Percentiles rank a stretch among this genome's conserved stretches.
These are phyloP conservation scores for Argyresthia goedartella DNA, from an alignment of 2,888 invertebrate species.

Conservation along the genomic window DNA sequence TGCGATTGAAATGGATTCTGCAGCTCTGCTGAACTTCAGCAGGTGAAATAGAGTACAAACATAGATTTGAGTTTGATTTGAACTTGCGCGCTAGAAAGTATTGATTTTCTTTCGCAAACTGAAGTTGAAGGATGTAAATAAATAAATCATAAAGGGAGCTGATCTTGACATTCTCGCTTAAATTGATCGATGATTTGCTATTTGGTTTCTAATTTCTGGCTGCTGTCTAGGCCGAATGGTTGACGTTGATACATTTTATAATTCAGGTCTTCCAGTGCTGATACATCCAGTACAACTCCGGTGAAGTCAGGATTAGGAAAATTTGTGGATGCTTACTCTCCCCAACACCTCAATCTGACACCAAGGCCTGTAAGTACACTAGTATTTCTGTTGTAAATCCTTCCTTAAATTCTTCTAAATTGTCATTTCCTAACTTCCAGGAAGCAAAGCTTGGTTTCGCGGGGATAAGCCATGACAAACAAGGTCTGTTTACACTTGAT, in stretches of 20 bases:
- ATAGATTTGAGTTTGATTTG: conserved; percentile 29
- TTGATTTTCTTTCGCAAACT: conserved; percentile 66
- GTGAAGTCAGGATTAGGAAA: conserved; percentile 48
- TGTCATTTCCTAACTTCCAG: conserved; percentile 21
- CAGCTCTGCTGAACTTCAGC: conserved; percentile 23
- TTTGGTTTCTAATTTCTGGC: background rate
- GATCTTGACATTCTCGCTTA: conserved; percentile 29
- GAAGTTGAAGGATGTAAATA: conserved; percentile 64
- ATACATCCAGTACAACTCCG: conserved; percentile 38
- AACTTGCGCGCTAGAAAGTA: conserved; percentile 63
- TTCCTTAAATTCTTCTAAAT: background rate
- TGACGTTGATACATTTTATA: conserved; percentile 13
- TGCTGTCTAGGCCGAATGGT: background rate
- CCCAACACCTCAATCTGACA: conserved; percentile 59
- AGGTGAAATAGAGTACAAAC: conserved; percentile 25
- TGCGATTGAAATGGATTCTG: conserved; percentile 30
- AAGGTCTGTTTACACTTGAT: conserved; percentile 38
- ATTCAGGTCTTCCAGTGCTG: conserved; percentile 25
- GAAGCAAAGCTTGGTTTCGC: conserved; percentile 26
- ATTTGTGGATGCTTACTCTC: conserved; percentile 60
- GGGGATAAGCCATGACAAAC: conserved; percentile 35
- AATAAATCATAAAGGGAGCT: conserved; percentile 54
- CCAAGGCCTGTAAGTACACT: conserved; percentile 40
- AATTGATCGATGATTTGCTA: background rate
- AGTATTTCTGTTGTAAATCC: background rate